Evolutionary conservation across 53 echinoderm and acorn worm species (phyloP), one percentile per base, ranked within the genome.

Genomic region (Patiria pectinifera): DNA sequence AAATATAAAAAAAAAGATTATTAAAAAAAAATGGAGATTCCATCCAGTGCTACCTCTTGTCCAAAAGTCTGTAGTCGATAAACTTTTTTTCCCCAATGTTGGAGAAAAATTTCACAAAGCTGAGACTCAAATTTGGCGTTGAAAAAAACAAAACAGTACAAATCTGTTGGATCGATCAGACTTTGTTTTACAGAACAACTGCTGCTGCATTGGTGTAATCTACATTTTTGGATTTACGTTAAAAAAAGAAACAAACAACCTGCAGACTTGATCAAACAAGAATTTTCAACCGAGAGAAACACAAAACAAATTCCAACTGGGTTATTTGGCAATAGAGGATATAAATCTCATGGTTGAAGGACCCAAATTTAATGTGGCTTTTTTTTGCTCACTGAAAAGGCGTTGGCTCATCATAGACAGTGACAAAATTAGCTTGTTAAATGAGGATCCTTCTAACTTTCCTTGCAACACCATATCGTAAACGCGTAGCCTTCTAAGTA

Each of bases 21-120:
- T 60, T 83, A 58, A 63, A 74, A 84, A 93, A 93, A 93, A 87
- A 71, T 87, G 79, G 87, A 84, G 92, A 87, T 90, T 90, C 81
- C 90, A 87, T 93, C 93, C 93, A 87, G 93, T 87, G 87, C 93
- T 93, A 93, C 93, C 93, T 93, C 93, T 93, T 83, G 92, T 92
- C 81, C 82, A 86, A 80, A 53, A 69, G 58, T 90, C 90, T 90
- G 80, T 80, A 90, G 12, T 69, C 69, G 49, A 90, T 48, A 81
- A 35, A 35, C 35, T 35, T 35, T 16, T 45, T 89, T 87, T 76
- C 60, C 26, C 62, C 79, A 79, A 60, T 53, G 24, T 79, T 53
- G 89, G 79, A 45, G 77, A 63, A 21, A 63, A 89, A 80, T 45
- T 78, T 44, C 78, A 80, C 35, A 35, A 76, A 58, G 85, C 70